phyloP scores from a whole-genome alignment of 2,797 vertebrate species.

The Pipistrellus pygmaeus region DNA sequence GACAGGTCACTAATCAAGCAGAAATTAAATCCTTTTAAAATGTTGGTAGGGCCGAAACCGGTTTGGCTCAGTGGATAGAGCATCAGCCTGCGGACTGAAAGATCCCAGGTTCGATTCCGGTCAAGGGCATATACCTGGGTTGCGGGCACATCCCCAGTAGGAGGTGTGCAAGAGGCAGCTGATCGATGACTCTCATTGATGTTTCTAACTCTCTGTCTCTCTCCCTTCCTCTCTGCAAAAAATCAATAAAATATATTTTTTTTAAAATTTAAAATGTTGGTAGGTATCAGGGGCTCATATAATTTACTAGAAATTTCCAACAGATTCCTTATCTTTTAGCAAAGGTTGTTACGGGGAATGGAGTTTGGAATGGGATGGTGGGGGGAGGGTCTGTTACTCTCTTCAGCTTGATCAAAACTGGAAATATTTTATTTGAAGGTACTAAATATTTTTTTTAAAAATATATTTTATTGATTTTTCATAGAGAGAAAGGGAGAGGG shows the following conservation, averaged over 20 bases:
- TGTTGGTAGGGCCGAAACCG: background rate
- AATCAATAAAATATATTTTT: too few relatives aligned
- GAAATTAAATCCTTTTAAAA: conserved; percentile 36
- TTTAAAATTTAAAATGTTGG: background rate
- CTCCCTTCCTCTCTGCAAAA: too few relatives aligned
- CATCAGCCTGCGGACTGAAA: too few relatives aligned
- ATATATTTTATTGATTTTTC: too few relatives aligned
- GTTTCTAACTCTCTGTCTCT: too few relatives aligned
- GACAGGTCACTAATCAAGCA: background rate
- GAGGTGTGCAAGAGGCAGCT: too few relatives aligned
- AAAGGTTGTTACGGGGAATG: background rate
- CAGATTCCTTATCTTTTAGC: background rate
- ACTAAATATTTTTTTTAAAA: background rate
- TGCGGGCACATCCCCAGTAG: too few relatives aligned
- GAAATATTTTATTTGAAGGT: conserved; percentile 39
- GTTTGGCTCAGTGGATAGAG: too few relatives aligned
- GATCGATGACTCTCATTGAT: too few relatives aligned
- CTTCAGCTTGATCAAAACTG: background rate
- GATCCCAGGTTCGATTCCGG: too few relatives aligned
- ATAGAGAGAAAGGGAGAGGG: too few relatives aligned
- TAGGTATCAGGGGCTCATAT: background rate
- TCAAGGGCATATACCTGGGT: too few relatives aligned
- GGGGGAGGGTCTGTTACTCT: background rate
- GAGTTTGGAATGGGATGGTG: background rate
- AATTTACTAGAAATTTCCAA: conserved; percentile 49